Evolutionary conservation across 2,113 vertebrate species (phyloP), one percentile per base, ranked within the genome.

Genomic region (Festucalex cinctus): DNA sequence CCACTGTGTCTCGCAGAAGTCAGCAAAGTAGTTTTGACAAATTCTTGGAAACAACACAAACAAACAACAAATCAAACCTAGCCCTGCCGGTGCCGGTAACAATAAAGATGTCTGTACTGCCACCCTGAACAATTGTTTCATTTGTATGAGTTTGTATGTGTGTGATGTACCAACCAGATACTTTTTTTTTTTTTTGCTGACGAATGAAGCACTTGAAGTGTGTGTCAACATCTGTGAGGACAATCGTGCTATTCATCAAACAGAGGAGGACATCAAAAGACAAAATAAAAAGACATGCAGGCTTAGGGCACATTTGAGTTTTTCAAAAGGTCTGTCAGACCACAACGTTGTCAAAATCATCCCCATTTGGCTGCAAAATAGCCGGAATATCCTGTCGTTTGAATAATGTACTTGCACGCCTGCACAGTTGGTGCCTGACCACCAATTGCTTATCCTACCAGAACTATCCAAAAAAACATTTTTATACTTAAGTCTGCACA

Each of bases 161-260:
- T 62, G 54, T 62, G 28, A 59, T 36, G 8, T 59, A 59, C 57
- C 57, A 43, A 24, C 67, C 63, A 20, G 59, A 69, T 2, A 17
- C 53, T 63, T 44, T 76, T 32, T 62, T 81, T 73, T 78, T 84
- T 67, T 43, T 64, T 73, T 63, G 63, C 75, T 63, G 79, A 85
- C 83, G 24, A 80, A 84, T 71, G 67, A 84, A 78, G 79, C 57
- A 69, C 65, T 89, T 69, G 69, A 80, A 71, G 49, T 78, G 68
- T 65, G 61, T 39, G 37, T 74, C 74, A 80, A 71, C 75, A 71
- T 56, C 14, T 28, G n/a, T 20, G 66, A 73, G 63, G 43, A 86
- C 81, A 85, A 86, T 75, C 43, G 73, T 76, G 58, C 19, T 41
- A 71, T 82, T 82, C 48, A 83, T 32, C 53, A 51, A 41, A 41